These are phyloP conservation scores for Iphiclides podalirius DNA, from an alignment of 2,888 invertebrate species.

Conservation along the genomic window DNA sequence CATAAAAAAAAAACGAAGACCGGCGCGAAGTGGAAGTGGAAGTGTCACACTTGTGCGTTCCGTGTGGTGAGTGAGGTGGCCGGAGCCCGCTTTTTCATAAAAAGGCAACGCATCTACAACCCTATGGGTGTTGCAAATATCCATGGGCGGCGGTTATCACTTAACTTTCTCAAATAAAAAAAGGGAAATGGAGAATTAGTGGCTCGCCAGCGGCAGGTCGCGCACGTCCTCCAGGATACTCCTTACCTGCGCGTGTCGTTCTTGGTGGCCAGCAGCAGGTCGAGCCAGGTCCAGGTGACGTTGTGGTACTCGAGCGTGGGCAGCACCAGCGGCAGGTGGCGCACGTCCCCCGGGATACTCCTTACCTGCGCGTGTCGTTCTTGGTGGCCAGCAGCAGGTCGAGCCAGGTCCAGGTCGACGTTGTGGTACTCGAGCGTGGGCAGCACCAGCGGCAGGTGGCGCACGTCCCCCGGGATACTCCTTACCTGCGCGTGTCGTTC, in stretches of 20 bases:
- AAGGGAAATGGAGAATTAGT: too few relatives aligned
- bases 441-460: constrained; percentile 95
- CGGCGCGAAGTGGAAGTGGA: too few relatives aligned
- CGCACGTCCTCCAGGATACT: too few relatives aligned
- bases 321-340: constrained; percentile 95
- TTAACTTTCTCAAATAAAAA: too few relatives aligned
- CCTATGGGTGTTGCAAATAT: too few relatives aligned
- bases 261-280: constrained; percentile 96
- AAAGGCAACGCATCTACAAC: too few relatives aligned
- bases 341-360: neutral
- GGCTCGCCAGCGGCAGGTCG: too few relatives aligned
- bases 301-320: constrained; percentile 99
- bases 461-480: constrained; percentile 98
- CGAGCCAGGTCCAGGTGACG: constrained; percentile 99
- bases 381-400: constrained; percentile 97
- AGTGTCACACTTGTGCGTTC: too few relatives aligned
- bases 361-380: constrained; percentile 93
- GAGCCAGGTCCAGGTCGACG: constrained; percentile 99
- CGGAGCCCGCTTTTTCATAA: too few relatives aligned
- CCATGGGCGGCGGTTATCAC: too few relatives aligned
- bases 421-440: constrained; percentile 99
- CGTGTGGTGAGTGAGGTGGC: too few relatives aligned
- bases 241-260: constrained; percentile 94
- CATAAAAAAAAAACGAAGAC: too few relatives aligned
- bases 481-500: constrained; percentile 90